Conservation (phyloP, 2,797 vertebrate species). For the Muraenolepis orangiensis region DNA sequence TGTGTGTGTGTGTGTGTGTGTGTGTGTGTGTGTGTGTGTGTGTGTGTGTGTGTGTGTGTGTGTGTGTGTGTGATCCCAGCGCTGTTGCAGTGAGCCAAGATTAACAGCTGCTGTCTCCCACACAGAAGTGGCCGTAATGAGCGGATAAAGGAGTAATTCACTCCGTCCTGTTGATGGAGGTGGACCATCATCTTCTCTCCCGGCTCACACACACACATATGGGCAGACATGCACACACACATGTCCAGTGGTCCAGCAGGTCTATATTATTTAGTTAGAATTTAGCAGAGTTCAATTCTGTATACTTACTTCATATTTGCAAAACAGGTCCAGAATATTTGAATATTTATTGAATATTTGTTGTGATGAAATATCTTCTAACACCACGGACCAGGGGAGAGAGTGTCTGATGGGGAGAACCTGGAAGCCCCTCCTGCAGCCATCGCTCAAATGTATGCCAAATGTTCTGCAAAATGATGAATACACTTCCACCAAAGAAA, state of each 20-base stretch:
- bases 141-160: constrained; percentile 71
- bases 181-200: constrained; percentile 34
- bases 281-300: constrained; percentile 10
- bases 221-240: constrained; percentile 1
- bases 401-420: no score
- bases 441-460: no score
- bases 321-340: no score
- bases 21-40: constrained; percentile 21
- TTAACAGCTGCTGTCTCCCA: constrained; percentile 72
- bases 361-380: no score
- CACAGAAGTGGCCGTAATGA: constrained; percentile 65
- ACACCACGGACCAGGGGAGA: no score
- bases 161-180: constrained; percentile 52
- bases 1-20: constrained; percentile 4
- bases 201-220: background rate
- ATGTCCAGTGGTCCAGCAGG: no score
- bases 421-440: no score
- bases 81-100: constrained; percentile 60
- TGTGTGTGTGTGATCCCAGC: constrained; percentile 46
- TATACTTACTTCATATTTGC: background rate
- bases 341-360: no score
- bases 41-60: constrained; percentile 6
- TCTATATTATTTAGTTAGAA: no score
- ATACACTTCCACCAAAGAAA: no score
- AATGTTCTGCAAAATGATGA: no score